Conservation (phyloP, 2,113 vertebrate genomes). For the Thymallus thymallus region DNA sequence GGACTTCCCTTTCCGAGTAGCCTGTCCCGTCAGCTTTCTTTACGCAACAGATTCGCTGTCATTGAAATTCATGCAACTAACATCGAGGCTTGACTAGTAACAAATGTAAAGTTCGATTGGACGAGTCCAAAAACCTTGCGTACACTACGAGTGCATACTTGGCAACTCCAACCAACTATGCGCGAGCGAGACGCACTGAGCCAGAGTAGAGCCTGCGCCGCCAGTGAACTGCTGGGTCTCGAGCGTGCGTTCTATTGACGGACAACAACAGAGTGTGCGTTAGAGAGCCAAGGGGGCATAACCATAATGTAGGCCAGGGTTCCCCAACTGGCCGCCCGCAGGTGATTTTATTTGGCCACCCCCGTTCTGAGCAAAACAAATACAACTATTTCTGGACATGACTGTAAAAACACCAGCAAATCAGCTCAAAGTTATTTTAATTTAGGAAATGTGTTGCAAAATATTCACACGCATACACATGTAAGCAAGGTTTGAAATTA, state of each 20-base stretch:
- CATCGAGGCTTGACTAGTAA: background rate
- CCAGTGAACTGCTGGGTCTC: background rate
- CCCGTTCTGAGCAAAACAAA: no score
- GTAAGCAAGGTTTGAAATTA: no score
- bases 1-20: background rate
- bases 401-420: no score
- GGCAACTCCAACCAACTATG: slow-evolving; percentile 4
- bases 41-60: background rate
- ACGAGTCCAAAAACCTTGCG: background rate
- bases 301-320: background rate
- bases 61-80: background rate
- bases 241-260: slow-evolving; percentile 1
- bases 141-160: background rate
- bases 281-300: background rate
- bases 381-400: no score
- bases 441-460: no score
- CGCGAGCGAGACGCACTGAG: background rate
- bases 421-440: no score
- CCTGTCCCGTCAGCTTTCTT: background rate
- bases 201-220: background rate
- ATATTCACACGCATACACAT: no score
- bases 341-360: no score
- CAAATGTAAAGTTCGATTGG: background rate
- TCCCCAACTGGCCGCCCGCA: no score
- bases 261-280: background rate